phyloP scores from a whole-genome alignment of 1,140 invertebrate genomes.

The Hyles euphorbiae region DNA sequence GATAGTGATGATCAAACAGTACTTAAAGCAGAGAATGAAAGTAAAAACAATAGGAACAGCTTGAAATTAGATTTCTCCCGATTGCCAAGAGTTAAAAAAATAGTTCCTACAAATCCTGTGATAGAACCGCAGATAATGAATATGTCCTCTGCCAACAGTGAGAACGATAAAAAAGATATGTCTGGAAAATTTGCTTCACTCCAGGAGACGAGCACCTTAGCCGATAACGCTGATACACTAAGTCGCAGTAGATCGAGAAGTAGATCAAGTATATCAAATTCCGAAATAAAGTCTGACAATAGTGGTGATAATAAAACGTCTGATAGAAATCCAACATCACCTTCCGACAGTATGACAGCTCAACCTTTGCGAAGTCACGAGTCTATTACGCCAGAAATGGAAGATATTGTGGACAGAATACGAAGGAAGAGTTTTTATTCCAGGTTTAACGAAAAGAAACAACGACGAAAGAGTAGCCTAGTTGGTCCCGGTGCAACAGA shows the following conservation, averaged over 20 bases:
- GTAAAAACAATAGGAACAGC: constrained; percentile 68
- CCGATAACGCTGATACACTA: constrained; percentile 50
- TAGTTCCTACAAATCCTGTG: constrained; percentile 72
- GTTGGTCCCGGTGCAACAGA: constrained; percentile 75
- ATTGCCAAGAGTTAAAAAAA: constrained; percentile 76
- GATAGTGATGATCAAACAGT: constrained; percentile 42
- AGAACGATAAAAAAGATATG: constrained; percentile 51
- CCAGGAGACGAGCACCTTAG: constrained; percentile 39
- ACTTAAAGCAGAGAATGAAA: constrained; percentile 53
- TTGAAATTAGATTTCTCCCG: constrained; percentile 83
- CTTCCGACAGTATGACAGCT: constrained; percentile 33
- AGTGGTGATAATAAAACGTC: constrained; percentile 39
- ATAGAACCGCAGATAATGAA: constrained; percentile 68
- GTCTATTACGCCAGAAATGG: constrained; percentile 70
- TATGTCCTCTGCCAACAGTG: constrained; percentile 47
- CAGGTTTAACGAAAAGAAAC: constrained; percentile 88
- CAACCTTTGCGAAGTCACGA: constrained; percentile 51
- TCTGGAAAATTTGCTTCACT: constrained; percentile 61
- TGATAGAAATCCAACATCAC: constrained; percentile 40
- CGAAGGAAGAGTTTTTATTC: constrained; percentile 91
- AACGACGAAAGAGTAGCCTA: constrained; percentile 77
- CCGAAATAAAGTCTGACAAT: constrained; percentile 55
- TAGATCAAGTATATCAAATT: constrained; percentile 58
- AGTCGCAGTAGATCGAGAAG: constrained; percentile 61
- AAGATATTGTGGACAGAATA: constrained; percentile 90